Percentiles rank a stretch among this genome's conserved stretches.
Evolutionary conservation across 2,888 invertebrate species (phyloP).

Genomic region (Sinelater perroti): DNA sequence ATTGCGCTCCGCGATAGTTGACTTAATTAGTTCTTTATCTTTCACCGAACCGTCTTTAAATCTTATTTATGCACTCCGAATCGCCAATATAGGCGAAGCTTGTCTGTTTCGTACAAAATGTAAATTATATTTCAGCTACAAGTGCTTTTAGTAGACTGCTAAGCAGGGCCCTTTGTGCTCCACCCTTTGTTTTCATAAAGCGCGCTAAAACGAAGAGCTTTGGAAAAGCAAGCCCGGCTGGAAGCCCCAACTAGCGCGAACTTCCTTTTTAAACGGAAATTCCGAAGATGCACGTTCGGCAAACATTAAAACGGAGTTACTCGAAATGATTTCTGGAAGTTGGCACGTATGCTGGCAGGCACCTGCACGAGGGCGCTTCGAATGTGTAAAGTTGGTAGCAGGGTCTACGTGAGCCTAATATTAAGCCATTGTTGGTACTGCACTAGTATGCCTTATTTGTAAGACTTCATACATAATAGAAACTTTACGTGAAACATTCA

Average conservation of each 20-base stretch:
- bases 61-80: conserved; percentile 42
- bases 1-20: conserved; percentile 42
- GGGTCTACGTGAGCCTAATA: conserved; percentile 48
- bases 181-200: conserved; percentile 19
- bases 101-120: conserved; percentile 21
- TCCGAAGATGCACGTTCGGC: conserved; percentile 44
- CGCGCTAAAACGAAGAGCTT: conserved; percentile 10
- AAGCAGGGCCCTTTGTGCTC: conserved; percentile 1
- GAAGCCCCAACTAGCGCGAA: conserved; percentile 19
- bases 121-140: conserved; percentile 21
- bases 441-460: conserved; percentile 26
- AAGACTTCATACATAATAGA: conserved; percentile 30
- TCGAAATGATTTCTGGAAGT: conserved; percentile 45
- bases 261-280: conserved; percentile 27
- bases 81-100: conserved; percentile 29
- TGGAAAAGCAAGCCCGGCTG: not conserved
- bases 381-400: conserved; percentile 50
- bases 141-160: conserved; percentile 19
- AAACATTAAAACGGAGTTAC: conserved; percentile 48
- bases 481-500: conserved; percentile 24
- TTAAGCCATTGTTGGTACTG: conserved; percentile 33
- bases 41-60: conserved; percentile 37
- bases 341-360: conserved; percentile 45
- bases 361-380: conserved; percentile 43
- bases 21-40: conserved; percentile 46